phyloP scores from a whole-genome alignment of 2,888 invertebrate species.

The Leucoma salicis region DNA sequence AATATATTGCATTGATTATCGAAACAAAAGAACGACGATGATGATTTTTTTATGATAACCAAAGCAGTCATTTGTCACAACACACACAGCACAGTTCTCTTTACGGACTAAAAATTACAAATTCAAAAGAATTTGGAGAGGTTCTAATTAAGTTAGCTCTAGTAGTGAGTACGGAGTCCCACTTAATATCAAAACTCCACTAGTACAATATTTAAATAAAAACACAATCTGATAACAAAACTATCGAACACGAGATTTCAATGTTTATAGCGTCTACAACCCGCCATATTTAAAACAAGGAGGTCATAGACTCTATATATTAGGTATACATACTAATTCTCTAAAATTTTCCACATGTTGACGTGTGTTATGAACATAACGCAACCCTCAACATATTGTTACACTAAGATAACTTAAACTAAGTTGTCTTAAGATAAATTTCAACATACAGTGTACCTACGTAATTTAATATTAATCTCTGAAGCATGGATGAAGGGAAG shows the following conservation, averaged over 20 bases:
- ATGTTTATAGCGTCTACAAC: not conserved
- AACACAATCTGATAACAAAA: not conserved
- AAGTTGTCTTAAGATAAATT: slow-evolving; percentile 9
- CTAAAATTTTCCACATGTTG: not conserved
- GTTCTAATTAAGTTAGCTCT: not conserved
- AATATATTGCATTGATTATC: no score
- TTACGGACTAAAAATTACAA: no score
- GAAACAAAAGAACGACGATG: no score
- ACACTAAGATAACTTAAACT: slow-evolving; percentile 1
- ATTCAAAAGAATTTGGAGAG: no score
- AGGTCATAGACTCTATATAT: not conserved
- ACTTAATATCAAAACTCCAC: not conserved
- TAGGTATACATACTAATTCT: not conserved
- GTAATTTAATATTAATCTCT: not conserved
- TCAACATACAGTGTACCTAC: not conserved
- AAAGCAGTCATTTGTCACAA: no score
- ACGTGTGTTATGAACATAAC: not conserved
- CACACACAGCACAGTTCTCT: no score
- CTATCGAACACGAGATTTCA: not conserved
- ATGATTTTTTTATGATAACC: no score
- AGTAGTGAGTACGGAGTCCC: not conserved
- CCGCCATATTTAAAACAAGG: not conserved
- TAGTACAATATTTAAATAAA: not conserved
- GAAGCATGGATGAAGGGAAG: no score
- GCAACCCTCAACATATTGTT: slow-evolving; percentile 2